Base-by-base conservation (phyloP, 2,888 invertebrate genomes). In the Euplagia quadripunctaria region DNA sequence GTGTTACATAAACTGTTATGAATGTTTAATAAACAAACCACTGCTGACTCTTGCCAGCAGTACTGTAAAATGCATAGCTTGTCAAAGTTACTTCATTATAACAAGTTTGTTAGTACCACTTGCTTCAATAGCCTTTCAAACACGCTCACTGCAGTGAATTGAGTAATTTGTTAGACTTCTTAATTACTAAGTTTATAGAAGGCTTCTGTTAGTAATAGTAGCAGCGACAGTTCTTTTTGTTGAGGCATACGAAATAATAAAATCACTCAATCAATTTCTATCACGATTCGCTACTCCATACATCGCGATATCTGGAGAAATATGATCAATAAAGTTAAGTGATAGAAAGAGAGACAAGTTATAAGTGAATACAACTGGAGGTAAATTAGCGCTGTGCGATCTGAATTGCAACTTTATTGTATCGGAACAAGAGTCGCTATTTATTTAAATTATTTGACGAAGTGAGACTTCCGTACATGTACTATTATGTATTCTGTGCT, bases 1-100 rank as follows among this genome's bases (percentile, higher is more conserved):
- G 3, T 43, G 14, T 8, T 72, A 67, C 61, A 66, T 70, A 73
- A 52, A 20, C 65, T 63, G 63, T 65, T 65, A 52, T 58, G 66
- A 61, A 49, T 51, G 61, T 6, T 16, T 68, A 52, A 42, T 52
- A 51, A 64, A 51, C 17, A 66, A 61, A 58, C 61, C 51, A 66
- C 31, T 61, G 6, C 46, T 61, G 55, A 41, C 31, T 63, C 63
- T 71, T 72, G 52, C 72, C 58, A 68, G 68, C 42, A 81, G 64
- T 61, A 64, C 52, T 69, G 46, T 46, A 67, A 72, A 79, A 83
- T 82, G 73, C 76, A 82, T 71, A 68, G 68, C 20, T 64, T 72
- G 63, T 61, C 68, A 67, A 82, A 83, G 74, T 82, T 83, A 65
- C 71, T 76, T 79, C 73, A 83, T 82, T 74, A 81, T 81, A 73